A percentile compares a stretch with the other conserved stretches of the same genome.
Conservation (phyloP, 2,888 invertebrate species). For the Ophraella communa region DNA sequence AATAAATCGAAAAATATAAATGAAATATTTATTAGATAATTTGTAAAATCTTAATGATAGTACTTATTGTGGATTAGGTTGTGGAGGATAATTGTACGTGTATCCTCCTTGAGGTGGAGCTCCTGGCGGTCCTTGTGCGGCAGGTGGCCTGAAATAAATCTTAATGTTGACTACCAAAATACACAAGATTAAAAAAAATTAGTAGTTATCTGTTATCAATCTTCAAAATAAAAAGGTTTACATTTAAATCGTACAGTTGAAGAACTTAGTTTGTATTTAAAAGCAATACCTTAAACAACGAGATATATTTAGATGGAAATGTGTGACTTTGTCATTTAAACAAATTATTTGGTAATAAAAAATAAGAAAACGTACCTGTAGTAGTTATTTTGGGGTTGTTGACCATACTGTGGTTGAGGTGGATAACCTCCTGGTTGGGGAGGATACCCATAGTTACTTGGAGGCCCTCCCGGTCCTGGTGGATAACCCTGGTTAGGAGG, state of each 20-base stretch:
- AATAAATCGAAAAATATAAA: not conserved
- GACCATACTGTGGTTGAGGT: constrained; percentile 66
- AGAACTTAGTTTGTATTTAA: too few species aligned
- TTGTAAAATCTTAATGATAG: not conserved
- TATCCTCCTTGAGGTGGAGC: constrained; percentile 74
- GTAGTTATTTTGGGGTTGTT: constrained; percentile 69
- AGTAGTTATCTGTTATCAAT: not conserved
- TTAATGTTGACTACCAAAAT: too few species aligned
- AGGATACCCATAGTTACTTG: constrained; percentile 62
- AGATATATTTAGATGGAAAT: too few species aligned
- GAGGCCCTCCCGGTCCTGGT: constrained; percentile 49
- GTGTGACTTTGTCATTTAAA: too few species aligned
- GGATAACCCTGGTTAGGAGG: constrained; percentile 42
- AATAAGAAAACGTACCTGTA: too few species aligned
- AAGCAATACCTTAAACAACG: too few species aligned
- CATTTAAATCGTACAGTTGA: too few species aligned
- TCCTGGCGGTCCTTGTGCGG: constrained; percentile 72
- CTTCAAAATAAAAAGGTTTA: too few species aligned
- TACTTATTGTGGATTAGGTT: constrained; percentile 66
- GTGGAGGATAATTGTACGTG: constrained; percentile 80
- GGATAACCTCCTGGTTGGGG: constrained; percentile 67
- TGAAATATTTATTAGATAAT: not conserved
- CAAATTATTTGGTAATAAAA: too few species aligned
- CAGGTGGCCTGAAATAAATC: constrained; percentile 69
- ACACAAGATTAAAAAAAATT: too few species aligned